phyloP scores from a whole-genome alignment of 2,797 vertebrate genomes.

The Spinibarbus caldwelli region DNA sequence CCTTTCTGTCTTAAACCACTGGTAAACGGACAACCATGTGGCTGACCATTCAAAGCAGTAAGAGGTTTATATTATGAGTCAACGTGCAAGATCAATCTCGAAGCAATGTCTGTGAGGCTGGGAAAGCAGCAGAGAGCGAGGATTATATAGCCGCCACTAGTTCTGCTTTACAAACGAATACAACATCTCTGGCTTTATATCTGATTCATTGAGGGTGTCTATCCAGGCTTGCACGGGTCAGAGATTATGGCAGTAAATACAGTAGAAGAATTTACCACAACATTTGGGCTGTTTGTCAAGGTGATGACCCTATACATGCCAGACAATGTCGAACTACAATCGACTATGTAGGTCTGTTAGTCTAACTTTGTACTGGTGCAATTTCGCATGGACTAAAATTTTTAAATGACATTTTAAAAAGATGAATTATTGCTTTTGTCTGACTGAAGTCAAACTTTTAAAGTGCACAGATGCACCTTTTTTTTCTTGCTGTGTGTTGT shows the following conservation, averaged over 20 bases:
- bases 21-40: conserved; percentile 56
- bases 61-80: conserved; percentile 41
- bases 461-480: too few relatives aligned
- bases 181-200: too few relatives aligned
- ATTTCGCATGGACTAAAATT: too few relatives aligned
- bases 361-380: too few relatives aligned
- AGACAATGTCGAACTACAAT: background rate
- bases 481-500: background rate
- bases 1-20: conserved; percentile 22
- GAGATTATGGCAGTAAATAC: conserved; percentile 35
- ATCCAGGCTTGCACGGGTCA: background rate
- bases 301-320: background rate
- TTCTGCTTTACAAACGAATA: conserved; percentile 55
- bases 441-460: background rate
- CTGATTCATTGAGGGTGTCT: conserved; percentile 27
- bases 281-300: background rate
- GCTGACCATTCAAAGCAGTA: conserved; percentile 56
- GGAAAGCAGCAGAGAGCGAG: background rate
- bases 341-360: background rate
- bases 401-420: background rate
- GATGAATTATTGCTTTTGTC: conserved; percentile 12
- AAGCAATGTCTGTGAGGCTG: background rate
- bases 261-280: background rate
- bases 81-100: background rate
- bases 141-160: conserved; percentile 53